Conservation (phyloP, 1,140 invertebrate genomes). For the Probaryconus sp. region DNA sequence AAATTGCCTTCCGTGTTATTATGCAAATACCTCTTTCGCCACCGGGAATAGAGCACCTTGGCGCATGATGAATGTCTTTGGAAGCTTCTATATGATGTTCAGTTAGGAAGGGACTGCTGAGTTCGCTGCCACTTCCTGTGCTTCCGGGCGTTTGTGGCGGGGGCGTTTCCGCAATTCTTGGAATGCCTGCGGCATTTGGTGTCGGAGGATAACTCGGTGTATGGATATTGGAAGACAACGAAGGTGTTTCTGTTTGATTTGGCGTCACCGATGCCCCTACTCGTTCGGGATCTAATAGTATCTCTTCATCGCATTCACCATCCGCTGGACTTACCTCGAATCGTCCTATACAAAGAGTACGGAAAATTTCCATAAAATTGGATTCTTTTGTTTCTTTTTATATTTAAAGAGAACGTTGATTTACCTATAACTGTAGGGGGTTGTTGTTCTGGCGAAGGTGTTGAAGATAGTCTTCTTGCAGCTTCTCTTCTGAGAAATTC, state of each 20-base stretch:
- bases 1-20: not conserved
- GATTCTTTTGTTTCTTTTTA: not conserved
- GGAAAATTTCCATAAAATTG: no score
- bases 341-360: constrained; percentile 67
- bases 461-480: constrained; percentile 78
- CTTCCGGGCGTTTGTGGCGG: constrained; percentile 80
- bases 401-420: not conserved
- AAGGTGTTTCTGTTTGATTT: constrained; percentile 43
- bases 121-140: constrained; percentile 81
- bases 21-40: constrained; percentile 71
- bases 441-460: constrained; percentile 75
- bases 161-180: constrained; percentile 73
- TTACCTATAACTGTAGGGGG: constrained; percentile 76
- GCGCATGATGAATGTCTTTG: constrained; percentile 67
- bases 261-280: constrained; percentile 4
- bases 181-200: constrained; percentile 63
- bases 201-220: constrained; percentile 67
- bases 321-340: constrained; percentile 77
- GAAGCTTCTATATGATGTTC: constrained; percentile 57
- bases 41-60: constrained; percentile 74
- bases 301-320: constrained; percentile 69
- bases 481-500: constrained; percentile 88
- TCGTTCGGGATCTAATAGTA: constrained; percentile 21
- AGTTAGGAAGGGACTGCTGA: constrained; percentile 73
- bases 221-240: constrained; percentile 50